phyloP scores from a whole-genome alignment of 2,888 invertebrate genomes.

The Podotricha telesiphe region DNA sequence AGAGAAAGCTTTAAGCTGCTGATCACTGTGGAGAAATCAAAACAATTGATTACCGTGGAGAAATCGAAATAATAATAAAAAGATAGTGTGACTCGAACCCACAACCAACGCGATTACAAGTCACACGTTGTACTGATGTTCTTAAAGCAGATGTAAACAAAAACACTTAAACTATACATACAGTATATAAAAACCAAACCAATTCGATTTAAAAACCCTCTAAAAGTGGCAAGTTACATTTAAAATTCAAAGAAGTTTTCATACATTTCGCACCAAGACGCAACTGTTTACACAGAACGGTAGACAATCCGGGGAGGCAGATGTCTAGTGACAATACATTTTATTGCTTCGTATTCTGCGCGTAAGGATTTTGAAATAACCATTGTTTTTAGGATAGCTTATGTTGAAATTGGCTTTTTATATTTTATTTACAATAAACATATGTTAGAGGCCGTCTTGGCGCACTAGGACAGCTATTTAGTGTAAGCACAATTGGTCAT shows the following conservation, averaged over 20 bases:
- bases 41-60: too few relatives aligned
- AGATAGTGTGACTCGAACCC: too few relatives aligned
- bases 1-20: too few relatives aligned
- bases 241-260: conserved; percentile 38
- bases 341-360: conserved; percentile 78
- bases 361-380: conserved; percentile 76
- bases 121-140: too few relatives aligned
- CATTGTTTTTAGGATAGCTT: conserved; percentile 20
- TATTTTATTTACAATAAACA: background rate
- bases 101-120: too few relatives aligned
- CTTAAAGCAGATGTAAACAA: too few relatives aligned
- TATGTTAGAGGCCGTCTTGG: background rate
- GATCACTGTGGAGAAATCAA: too few relatives aligned
- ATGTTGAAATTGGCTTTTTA: background rate
- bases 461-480: too few relatives aligned
- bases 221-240: conserved; percentile 29
- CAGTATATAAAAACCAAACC: background rate
- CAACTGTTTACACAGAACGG: conserved; percentile 35
- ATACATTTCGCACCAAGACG: conserved; percentile 10
- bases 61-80: too few relatives aligned
- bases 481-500: too few relatives aligned
- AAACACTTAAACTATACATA: background rate
- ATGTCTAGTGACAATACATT: conserved; percentile 83
- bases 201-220: background rate
- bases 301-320: conserved; percentile 63